These are phyloP conservation scores for Malurus cyaneus DNA, from an alignment of 2,113 vertebrate genomes.

Conservation along the genomic window DNA sequence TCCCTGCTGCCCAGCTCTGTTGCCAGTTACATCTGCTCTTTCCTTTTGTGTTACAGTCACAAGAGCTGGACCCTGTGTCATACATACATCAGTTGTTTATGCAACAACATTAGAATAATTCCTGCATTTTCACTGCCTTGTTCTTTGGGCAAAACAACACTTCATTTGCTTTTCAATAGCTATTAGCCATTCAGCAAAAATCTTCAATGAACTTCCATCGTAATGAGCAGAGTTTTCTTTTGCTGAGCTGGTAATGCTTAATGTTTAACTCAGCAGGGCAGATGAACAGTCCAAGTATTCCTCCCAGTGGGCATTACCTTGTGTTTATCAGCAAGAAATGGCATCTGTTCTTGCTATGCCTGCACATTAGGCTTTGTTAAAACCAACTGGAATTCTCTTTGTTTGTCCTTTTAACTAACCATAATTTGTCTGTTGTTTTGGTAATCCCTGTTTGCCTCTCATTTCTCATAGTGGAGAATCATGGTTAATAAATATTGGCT, in stretches of 20 bases:
- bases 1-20: not conserved
- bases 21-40: not conserved
- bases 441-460: not conserved
- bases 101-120: not conserved
- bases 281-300: not conserved
- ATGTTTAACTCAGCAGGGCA: not conserved
- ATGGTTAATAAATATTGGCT: not conserved
- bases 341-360: constrained; percentile 10
- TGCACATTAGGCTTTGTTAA: not conserved
- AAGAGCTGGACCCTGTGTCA: not conserved
- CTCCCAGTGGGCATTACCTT: constrained; percentile 16
- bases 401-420: not conserved
- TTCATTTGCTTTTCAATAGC: constrained; percentile 12
- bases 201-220: not conserved
- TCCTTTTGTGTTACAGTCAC: not conserved
- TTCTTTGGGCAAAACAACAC: not conserved
- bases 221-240: not conserved
- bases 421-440: not conserved
- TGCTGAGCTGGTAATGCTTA: not conserved
- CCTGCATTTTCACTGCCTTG: not conserved
- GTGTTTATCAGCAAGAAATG: constrained; percentile 21
- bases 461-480: not conserved
- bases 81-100: not conserved
- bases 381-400: constrained; percentile 7
- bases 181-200: constrained; percentile 4